Evolutionary conservation across 2,113 vertebrate species (phyloP).

Genomic region (Panurus biarmicus): DNA sequence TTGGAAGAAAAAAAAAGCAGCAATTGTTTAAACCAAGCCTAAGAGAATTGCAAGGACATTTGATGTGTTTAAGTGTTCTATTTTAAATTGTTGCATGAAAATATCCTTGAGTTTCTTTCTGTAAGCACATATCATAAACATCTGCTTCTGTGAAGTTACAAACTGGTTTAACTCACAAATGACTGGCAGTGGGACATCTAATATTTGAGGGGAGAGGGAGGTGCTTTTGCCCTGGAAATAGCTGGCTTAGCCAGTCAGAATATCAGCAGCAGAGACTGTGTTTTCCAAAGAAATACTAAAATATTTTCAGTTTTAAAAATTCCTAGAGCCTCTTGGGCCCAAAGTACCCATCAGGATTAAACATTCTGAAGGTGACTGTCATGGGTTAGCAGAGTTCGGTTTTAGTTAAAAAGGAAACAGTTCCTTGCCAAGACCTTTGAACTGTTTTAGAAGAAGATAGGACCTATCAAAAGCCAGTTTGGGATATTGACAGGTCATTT

Average conservation of each 20-base stretch:
- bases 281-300: not conserved
- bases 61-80: not conserved
- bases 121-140: not conserved
- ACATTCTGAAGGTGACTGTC: not conserved
- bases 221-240: not conserved
- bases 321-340: not conserved
- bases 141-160: not conserved
- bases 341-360: not conserved
- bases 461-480: too few relatives aligned
- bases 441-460: too few relatives aligned
- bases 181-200: not conserved
- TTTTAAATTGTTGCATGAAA: not conserved
- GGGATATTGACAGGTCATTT: too few relatives aligned
- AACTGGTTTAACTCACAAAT: not conserved
- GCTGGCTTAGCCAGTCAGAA: not conserved
- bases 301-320: not conserved
- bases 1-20: rapidly evolving
- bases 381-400: too few relatives aligned
- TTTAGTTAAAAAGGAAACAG: too few relatives aligned
- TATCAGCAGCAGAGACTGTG: not conserved
- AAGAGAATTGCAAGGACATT: not conserved
- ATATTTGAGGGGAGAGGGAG: rapidly evolving
- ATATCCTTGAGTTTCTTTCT: not conserved
- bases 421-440: too few relatives aligned
- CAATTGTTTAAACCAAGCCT: constrained; percentile 19